A percentile compares a stretch with the other conserved stretches of the same genome.
These are phyloP conservation scores for Nemopilema nomurai DNA, from an alignment of 30 jellyfish, hydroid and myxozoan genomes.

Conservation along the genomic window DNA sequence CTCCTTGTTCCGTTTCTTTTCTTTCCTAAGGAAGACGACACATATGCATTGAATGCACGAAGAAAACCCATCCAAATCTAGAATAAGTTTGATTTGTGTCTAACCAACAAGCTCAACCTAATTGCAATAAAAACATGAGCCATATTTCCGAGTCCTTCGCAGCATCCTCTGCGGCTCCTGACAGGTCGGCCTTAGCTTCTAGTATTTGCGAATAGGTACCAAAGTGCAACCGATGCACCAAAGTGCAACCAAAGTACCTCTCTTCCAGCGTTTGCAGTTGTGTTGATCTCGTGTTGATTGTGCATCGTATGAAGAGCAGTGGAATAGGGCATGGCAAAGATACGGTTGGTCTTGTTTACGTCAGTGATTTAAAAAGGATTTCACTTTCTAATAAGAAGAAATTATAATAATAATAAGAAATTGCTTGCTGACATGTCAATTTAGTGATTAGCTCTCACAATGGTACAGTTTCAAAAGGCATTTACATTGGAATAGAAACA, in stretches of 20 bases:
- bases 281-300: not conserved
- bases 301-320: not conserved
- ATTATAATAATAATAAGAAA: too few relatives aligned
- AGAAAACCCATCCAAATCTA: too few relatives aligned
- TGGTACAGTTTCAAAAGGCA: not conserved
- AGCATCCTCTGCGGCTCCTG: too few relatives aligned
- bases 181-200: too few relatives aligned
- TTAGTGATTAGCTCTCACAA: not conserved
- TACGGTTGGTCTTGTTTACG: not conserved
- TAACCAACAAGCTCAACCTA: not conserved
- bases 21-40: not conserved
- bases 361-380: not conserved
- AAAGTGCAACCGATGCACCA: too few relatives aligned
- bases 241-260: too few relatives aligned
- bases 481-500: not conserved
- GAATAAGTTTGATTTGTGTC: conserved; percentile 8
- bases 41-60: not conserved
- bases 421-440: not conserved
- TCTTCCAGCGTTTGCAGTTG: not conserved
- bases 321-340: not conserved
- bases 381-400: not conserved
- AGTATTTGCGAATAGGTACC: too few relatives aligned
- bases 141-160: not conserved
- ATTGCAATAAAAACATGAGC: too few relatives aligned
- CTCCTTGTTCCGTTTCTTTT: not conserved